Base-by-base conservation (phyloP, 2,888 invertebrate genomes). In the Polymixis lichenea region DNA sequence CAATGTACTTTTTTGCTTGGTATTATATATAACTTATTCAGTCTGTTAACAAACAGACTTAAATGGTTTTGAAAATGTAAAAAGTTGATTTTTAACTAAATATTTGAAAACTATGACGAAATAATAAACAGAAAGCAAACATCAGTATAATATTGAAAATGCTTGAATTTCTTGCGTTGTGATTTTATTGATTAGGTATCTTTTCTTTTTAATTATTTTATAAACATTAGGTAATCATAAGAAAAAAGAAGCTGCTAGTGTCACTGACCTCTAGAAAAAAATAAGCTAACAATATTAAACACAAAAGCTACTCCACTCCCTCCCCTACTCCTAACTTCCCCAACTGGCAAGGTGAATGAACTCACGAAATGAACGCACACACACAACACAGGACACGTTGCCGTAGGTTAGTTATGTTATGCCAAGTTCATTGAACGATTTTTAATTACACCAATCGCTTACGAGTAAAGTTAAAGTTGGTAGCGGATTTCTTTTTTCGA, bases 291-390 rank as follows among this genome's bases (percentile, higher is more conserved):
- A 25, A n/a, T 5, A 5, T 8, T n/a, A 2, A 15, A 1, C n/a
- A 2, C 9, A 76, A 67, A 22, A 28, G 19, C 91, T 11, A 86
- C 94, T 95, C 94, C 81, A 93, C 76, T 2, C 43, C 75, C 65
- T 68, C 53, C 87, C 17, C 73, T 94, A 86, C 89, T 94, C 95
- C 94, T 92, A 95, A 96, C 96, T 96, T 96, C 95, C 96, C 96
- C 94, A 96, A 96, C 96, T 95, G 93, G 92, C 92, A 92, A 94
- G 96, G 95, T 96, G 96, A 96, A 96, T 89, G 96, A 95, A 95
- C 96, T 95, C 92, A 96, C 96, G 95, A 96, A 96, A 96, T 95
- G 94, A 94, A 94, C 92, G 92, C 96, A 93, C 91, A 92, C 86
- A 88, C 88, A 87, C 93, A 94, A 92, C 90, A 84, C 91, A 90